Evolutionary conservation across 2,888 invertebrate genomes (phyloP), one percentile per base, ranked within the genome.

Genomic region (Lampropteryx suffumata): DNA sequence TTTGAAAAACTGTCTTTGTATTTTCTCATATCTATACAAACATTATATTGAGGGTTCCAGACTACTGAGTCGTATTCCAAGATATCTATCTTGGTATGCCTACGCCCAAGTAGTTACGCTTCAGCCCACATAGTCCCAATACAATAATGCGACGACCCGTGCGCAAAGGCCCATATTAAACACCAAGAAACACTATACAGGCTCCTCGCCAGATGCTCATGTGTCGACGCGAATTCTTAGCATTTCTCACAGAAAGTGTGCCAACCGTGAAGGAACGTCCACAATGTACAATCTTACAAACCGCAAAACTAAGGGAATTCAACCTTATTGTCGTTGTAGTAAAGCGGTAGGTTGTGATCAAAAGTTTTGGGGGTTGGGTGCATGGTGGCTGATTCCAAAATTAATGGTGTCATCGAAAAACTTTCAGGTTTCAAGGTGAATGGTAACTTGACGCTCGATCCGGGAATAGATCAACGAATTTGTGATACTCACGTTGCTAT

Each of bases 391-490:
- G 65, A 57, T 61, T 67, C 61, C 73, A 70, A 76, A 76, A 76
- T 77, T 70, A 73, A 79, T 76, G 69, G 67, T 75, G 74, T 73
- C 72, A 69, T 61, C 59, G 51, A 48, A 60, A 71, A 17, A 17
- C 17, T 61, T 73, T 71, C 70, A 67, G 57, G 69, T 72, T 67
- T 58, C 51, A 64, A 11, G 59, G 55, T 65, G 67, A 42, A 61
- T 60, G 57, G 61, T 63, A 60, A 64, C 55, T 14, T 49, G 57
- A 62, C 57, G 59, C 58, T 51, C 50, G 39, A 49, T 53, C 47
- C 53, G 43, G 47, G 56, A 13, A 47, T 53, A 60, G 65, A 67
- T 64, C 63, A 5, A 21, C 21, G 7, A 44, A 26, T 33, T 27
- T 27, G 13, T 12, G 37, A 37, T 37, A 8, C 4, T 17, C 4